These are phyloP conservation scores for Trichacis sp. DNA, from an alignment of 2,888 invertebrate genomes.

Conservation along the genomic window DNA sequence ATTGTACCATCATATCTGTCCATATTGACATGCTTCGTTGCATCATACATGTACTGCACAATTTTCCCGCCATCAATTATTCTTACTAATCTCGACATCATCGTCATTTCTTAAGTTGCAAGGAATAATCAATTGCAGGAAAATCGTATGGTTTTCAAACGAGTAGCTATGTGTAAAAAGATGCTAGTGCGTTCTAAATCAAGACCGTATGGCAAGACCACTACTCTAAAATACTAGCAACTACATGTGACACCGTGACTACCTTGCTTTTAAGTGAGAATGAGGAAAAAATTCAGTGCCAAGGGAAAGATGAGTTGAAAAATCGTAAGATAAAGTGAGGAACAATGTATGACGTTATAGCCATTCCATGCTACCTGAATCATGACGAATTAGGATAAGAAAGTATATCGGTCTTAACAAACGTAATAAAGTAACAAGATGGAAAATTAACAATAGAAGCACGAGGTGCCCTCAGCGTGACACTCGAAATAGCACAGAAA, in stretches of 20 bases:
- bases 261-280: conserved; percentile 38
- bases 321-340: conserved; percentile 33
- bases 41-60: neutral
- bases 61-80: conserved; percentile 1
- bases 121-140: conserved; percentile 27
- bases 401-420: conserved; percentile 28
- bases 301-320: conserved; percentile 38
- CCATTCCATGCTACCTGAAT: conserved; percentile 50
- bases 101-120: neutral
- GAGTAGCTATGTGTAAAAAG: conserved; percentile 34
- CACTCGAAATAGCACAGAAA: conserved; percentile 19
- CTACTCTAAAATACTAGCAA: conserved; percentile 35
- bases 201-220: conserved; percentile 41
- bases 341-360: conserved; percentile 31
- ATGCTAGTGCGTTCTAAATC: conserved; percentile 56
- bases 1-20: conserved; percentile 24
- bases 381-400: conserved; percentile 35
- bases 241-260: conserved; percentile 37
- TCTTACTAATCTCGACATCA: too few relatives aligned
- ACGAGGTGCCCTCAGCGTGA: conserved; percentile 20
- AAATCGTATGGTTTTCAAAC: conserved; percentile 27
- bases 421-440: conserved; percentile 27
- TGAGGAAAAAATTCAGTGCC: conserved; percentile 45
- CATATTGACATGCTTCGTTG: conserved; percentile 13
- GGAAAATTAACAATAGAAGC: conserved; percentile 26